A percentile compares a stretch with the other conserved stretches of the same genome.
phyloP scores from a whole-genome alignment of 2,797 vertebrate genomes.

The Pelochelys cantorii region DNA sequence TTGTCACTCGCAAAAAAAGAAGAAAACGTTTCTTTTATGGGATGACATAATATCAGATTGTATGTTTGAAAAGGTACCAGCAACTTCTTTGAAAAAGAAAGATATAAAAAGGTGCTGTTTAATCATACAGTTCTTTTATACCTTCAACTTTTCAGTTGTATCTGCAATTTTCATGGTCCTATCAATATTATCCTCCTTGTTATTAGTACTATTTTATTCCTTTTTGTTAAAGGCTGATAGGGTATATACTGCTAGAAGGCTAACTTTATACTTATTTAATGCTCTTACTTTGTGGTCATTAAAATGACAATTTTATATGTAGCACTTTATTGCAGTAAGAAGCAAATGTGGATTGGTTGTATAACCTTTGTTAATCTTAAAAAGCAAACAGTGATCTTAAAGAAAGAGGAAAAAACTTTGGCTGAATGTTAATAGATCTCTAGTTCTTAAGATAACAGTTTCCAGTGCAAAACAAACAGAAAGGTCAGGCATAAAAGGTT shows the following conservation, averaged over 20 bases:
- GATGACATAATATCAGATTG: slow-evolving; percentile 69
- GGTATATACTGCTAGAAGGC: slow-evolving; percentile 75
- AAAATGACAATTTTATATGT: slow-evolving; percentile 81
- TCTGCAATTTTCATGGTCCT: slow-evolving; percentile 61
- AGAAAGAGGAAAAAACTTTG: slow-evolving; percentile 47
- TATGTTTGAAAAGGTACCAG: slow-evolving; percentile 77
- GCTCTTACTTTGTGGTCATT: slow-evolving; percentile 82
- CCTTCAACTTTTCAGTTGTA: slow-evolving; percentile 63
- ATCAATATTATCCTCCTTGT: slow-evolving; percentile 12
- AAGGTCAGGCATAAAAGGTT: slow-evolving; percentile 51
- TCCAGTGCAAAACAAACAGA: slow-evolving; percentile 52
- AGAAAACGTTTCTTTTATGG: slow-evolving; percentile 64
- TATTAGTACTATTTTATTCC: slow-evolving; percentile 65
- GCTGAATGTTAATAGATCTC: slow-evolving; percentile 62
- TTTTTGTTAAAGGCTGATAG: slow-evolving; percentile 75
- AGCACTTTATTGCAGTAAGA: slow-evolving; percentile 85
- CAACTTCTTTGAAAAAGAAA: slow-evolving; percentile 72
- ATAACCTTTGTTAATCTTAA: slow-evolving; percentile 67
- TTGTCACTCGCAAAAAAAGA: slow-evolving; percentile 82
- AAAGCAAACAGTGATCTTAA: slow-evolving; percentile 69
- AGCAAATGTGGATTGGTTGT: slow-evolving; percentile 69
- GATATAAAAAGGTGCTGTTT: slow-evolving; percentile 78
- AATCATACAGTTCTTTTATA: slow-evolving; percentile 66
- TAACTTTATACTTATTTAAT: slow-evolving; percentile 81
- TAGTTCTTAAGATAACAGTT: slow-evolving; percentile 68